These are phyloP conservation scores for Sphenopsis melanotis DNA, from an alignment of 2,797 vertebrate species.

Conservation along the genomic window DNA sequence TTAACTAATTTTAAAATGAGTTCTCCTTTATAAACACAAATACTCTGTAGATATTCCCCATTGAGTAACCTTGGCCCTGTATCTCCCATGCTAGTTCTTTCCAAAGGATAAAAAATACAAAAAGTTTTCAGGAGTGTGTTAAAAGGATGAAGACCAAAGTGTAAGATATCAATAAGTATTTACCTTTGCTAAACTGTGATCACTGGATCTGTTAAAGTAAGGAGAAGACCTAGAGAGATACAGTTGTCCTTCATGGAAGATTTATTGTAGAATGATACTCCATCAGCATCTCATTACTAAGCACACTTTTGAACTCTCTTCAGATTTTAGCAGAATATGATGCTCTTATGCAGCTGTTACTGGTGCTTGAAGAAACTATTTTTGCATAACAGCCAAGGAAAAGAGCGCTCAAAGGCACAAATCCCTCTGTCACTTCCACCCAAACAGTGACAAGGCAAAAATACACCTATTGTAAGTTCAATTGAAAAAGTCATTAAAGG, in stretches of 20 bases:
- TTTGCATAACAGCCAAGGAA: not conserved
- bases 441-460: not conserved
- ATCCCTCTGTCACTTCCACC: not conserved
- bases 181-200: constrained; percentile 8
- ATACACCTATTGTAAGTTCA: not conserved
- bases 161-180: constrained; percentile 3
- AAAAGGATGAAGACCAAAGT: not conserved
- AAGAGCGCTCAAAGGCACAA: not conserved
- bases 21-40: not conserved
- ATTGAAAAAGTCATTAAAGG: not conserved
- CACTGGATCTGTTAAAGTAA: not conserved
- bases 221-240: not conserved
- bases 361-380: not conserved
- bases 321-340: not conserved
- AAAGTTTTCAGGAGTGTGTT: not conserved
- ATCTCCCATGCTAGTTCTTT: not conserved
- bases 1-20: not conserved
- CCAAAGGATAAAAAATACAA: not conserved
- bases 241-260: not conserved
- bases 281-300: not conserved
- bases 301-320: not conserved
- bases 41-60: not conserved
- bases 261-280: not conserved
- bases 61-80: not conserved
- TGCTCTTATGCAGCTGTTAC: not conserved